A percentile compares a stretch with the other conserved stretches of the same genome.
phyloP scores from a whole-genome alignment of 1,140 invertebrate species.

The Tetramorium alpestre region DNA sequence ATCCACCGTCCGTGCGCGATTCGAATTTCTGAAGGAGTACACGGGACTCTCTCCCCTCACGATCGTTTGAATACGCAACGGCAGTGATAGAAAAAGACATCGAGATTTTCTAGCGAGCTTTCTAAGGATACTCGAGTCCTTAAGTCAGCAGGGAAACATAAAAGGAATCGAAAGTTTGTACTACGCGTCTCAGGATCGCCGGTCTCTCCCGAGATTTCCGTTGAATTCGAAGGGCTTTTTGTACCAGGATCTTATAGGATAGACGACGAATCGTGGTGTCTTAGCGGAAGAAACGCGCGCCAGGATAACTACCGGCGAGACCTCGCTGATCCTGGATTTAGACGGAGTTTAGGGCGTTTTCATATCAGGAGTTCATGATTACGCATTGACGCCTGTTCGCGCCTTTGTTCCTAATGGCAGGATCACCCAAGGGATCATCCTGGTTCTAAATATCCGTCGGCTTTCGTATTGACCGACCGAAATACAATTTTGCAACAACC shows the following conservation, averaged over 20 bases:
- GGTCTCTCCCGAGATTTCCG: conserved; percentile 68
- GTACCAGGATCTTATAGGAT: conserved; percentile 74
- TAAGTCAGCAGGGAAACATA: conserved; percentile 80
- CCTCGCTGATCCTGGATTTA: conserved; percentile 75
- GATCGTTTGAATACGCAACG: conserved; percentile 9
- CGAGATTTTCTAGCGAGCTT: conserved; percentile 64
- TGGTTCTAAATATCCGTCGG: not conserved
- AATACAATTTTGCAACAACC: not conserved
- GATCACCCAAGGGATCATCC: conserved; percentile 18
- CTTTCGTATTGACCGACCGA: not conserved
- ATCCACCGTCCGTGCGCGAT: not conserved
- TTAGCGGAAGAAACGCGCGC: conserved; percentile 15
- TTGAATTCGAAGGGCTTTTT: conserved; percentile 74
- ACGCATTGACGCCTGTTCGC: conserved; percentile 11
- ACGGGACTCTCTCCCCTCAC: not conserved
- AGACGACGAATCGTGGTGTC: conserved; percentile 12
- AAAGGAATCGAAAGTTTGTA: conserved; percentile 72
- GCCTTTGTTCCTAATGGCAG: conserved; percentile 23
- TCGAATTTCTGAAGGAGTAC: conserved; percentile 10
- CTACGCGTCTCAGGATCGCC: conserved; percentile 32
- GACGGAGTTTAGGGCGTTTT: conserved; percentile 77
- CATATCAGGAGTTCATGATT: conserved; percentile 75
- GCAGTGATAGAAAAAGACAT: not conserved
- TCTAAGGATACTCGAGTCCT: conserved; percentile 82
- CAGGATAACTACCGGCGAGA: conserved; percentile 51